Base-by-base conservation (phyloP, 2,797 vertebrate species). In the Ceryle rudis region DNA sequence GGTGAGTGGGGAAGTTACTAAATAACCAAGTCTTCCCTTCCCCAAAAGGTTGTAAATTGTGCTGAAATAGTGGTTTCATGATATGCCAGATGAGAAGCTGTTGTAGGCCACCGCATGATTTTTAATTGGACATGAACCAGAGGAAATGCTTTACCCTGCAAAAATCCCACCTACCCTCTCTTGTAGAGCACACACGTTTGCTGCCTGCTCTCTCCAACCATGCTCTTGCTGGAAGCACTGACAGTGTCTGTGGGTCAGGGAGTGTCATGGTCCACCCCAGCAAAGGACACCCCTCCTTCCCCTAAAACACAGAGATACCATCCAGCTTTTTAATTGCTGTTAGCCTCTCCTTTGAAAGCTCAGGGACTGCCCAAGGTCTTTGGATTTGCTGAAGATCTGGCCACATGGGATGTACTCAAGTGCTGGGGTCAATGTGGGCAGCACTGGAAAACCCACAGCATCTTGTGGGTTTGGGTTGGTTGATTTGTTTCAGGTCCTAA, bases 1-100 rank as follows among this genome's bases (percentile, higher is more conserved):
- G 81, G 86, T 2, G 7, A 94, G 95, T 92, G 55, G 93, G 96
- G 95, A 97, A 98, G 97, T 97, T 96, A 93, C 97, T 96, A 66
- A 93, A 96, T 93, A 94, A 97, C 86, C 3, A 21, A 12, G 80
- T 77, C 97, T 96, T 97, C 95, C 97, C 90, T 96, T 97, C 93
- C 96, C 97, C 90, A 95, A 90, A 95, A 89, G 93, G 94, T 87
- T 96, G 96, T 98, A 98, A 98, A 98, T 97, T 96, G 87, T 94
- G 78, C 94, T 97, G 94, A 96, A 98, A 95, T 87, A 93, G 91
- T 95, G 86, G 90, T 96, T 98, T 95, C 95, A 91, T 8, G 26
- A 96, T 12, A 92, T 71, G 95, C 96, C 95, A 96, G 94, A 97
- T 78, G 97, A 97, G 93, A 95, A 95, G 96, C 92, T 81, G 85